Conservation (phyloP, 2,888 invertebrate genomes). For the Meteorus colon region DNA sequence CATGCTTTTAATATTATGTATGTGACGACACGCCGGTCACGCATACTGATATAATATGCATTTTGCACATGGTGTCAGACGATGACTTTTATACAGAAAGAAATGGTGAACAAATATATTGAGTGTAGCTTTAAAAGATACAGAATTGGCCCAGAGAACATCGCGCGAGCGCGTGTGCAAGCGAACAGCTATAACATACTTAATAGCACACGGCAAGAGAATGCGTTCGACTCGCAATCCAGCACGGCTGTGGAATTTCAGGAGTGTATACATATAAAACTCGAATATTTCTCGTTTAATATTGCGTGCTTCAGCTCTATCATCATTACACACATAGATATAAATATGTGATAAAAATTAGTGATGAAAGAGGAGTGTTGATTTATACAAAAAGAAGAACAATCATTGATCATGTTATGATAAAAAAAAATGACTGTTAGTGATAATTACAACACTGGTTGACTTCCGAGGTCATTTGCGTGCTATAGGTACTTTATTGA, state of each 20-base stretch:
- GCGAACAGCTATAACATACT: conserved; percentile 63
- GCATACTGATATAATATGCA: conserved; percentile 18
- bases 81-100: background rate
- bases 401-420: background rate
- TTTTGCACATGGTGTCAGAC: conserved; percentile 38
- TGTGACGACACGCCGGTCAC: conserved; percentile 37
- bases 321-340: background rate
- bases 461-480: too few relatives aligned
- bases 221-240: conserved; percentile 70
- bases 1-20: conserved; percentile 22
- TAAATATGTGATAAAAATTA: background rate
- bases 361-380: conserved; percentile 2
- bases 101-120: background rate
- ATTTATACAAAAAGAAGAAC: background rate
- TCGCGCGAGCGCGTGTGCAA: conserved; percentile 21
- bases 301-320: background rate
- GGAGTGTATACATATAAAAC: conserved; percentile 55
- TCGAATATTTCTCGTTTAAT: conserved; percentile 10
- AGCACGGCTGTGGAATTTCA: conserved; percentile 69
- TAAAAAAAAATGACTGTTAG: too few relatives aligned
- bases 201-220: conserved; percentile 67
- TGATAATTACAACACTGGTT: too few relatives aligned
- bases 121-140: conserved; percentile 19
- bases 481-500: too few relatives aligned
- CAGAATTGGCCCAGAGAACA: conserved; percentile 46